phyloP scores from a whole-genome alignment of 2,113 vertebrate species.

The Carlito syrichta region DNA sequence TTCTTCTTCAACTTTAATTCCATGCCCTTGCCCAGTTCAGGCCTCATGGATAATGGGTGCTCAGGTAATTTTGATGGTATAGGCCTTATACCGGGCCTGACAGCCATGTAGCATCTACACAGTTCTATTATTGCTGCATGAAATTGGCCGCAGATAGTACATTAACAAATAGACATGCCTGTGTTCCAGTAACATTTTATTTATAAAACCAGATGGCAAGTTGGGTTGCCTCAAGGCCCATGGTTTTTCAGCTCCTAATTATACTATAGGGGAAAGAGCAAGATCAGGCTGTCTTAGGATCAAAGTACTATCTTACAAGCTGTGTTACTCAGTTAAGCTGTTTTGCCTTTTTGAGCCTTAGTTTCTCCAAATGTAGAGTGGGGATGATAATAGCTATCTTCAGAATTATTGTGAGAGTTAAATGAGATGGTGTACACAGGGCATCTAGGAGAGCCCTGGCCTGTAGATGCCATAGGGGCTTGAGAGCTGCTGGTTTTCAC shows the following conservation, averaged over 20 bases:
- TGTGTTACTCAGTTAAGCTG: neutral
- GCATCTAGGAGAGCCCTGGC: neutral
- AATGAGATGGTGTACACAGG: accelerated
- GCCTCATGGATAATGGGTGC: neutral
- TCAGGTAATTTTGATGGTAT: neutral
- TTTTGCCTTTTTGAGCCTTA: neutral
- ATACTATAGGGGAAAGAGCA: neutral
- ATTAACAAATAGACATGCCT: neutral
- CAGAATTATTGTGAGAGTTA: neutral
- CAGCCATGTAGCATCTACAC: neutral
- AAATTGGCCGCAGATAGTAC: neutral
- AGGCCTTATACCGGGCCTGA: neutral
- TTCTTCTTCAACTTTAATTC: neutral
- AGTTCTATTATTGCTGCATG: neutral
- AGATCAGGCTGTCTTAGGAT: neutral
- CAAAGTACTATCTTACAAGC: neutral
- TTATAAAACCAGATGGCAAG: neutral
- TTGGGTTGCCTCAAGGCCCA: neutral
- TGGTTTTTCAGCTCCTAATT: neutral
- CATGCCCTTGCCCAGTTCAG: neutral
- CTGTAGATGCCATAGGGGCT: accelerated
- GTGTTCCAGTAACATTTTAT: neutral
- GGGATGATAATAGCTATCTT: neutral
- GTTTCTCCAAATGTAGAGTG: neutral
- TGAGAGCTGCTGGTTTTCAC: accelerated